These are phyloP conservation scores for Pogonomyrmex californicus DNA, from an alignment of 1,140 invertebrate species.

Conservation along the genomic window DNA sequence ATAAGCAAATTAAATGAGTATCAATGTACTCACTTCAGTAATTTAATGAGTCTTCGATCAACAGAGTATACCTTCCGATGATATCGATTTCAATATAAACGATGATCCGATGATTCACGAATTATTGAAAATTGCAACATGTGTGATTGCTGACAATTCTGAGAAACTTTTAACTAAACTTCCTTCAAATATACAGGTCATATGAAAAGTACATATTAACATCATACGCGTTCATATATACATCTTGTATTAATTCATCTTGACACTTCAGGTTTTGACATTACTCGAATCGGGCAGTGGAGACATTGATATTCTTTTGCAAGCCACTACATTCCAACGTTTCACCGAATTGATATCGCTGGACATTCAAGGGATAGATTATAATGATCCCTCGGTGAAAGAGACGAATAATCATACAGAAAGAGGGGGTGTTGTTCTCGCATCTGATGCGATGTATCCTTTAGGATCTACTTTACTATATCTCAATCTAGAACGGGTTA, in stretches of 20 bases:
- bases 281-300: conserved; percentile 86
- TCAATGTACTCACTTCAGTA: background rate
- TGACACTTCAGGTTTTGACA: conserved; percentile 85
- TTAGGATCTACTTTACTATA: conserved; percentile 80
- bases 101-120: conserved; percentile 73
- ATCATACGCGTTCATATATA: background rate
- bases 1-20: conserved; percentile 1
- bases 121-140: conserved; percentile 88
- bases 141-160: conserved; percentile 87
- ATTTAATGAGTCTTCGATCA: conserved; percentile 34
- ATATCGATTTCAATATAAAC: conserved; percentile 41
- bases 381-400: conserved; percentile 63
- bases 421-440: conserved; percentile 78
- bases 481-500: conserved; percentile 82
- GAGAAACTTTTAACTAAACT: conserved; percentile 85
- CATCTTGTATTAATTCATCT: conserved; percentile 10
- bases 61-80: conserved; percentile 56
- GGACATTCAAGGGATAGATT: conserved; percentile 88
- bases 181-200: conserved; percentile 88
- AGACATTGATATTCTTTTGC: conserved; percentile 83
- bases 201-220: conserved; percentile 2
- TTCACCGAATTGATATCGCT: conserved; percentile 88
- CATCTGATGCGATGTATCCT: conserved; percentile 80
- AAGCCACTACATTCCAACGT: conserved; percentile 86
- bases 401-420: conserved; percentile 54